Evolutionary conservation across 2,797 vertebrate genomes (phyloP), one percentile per base, ranked within the genome.

Genomic region (Labeo calbasu): DNA sequence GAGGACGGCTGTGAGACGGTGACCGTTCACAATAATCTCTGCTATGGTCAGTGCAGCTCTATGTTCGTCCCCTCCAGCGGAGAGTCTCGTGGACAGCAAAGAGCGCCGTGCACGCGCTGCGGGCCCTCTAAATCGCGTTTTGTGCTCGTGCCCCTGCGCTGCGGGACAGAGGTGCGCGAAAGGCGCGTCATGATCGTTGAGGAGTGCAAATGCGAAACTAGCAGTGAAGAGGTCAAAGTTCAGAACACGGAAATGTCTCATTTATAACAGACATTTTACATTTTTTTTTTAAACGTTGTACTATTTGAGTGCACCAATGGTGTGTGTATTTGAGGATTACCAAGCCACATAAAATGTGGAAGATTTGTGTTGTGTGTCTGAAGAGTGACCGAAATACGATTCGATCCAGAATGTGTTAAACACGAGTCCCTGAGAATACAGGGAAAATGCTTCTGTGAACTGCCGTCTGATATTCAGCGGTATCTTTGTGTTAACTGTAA

Each of bases 31-130:
- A 96, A 96, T 90, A 93, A 93, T 80, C 89, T 96, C 90, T 96
- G 95, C 82, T 95, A 94, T 68, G 95, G 95, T 59, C 94, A 94
- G 90, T 95, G 95, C 93, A 94, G 89, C 90, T 96, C 95, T 51
- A 90, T 96, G 88, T 96, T 94, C 73, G 89, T 96, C 65, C 95
- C 95, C 0, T 86, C 91, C 0, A 92, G 88, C 5, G 93, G 87
- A 23, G 94, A 93, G 59, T 85, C 89, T 25, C 53, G 73, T 0
- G 88, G 78, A 72, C 89, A 75, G 55, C 89, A 61, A 12, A 84
- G 79, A 28, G 83, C 85, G n/a, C 91, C 91, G 21, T 96, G 95
- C 92, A 94, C 95, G 71, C 93, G 94, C 68, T 95, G 95, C 55
- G 90, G 91, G 6, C 95, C 95, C 0, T 93, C 91, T 83, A 93